Evolutionary conservation across 1,140 invertebrate species (phyloP).

Genomic region (Telenomus remus): DNA sequence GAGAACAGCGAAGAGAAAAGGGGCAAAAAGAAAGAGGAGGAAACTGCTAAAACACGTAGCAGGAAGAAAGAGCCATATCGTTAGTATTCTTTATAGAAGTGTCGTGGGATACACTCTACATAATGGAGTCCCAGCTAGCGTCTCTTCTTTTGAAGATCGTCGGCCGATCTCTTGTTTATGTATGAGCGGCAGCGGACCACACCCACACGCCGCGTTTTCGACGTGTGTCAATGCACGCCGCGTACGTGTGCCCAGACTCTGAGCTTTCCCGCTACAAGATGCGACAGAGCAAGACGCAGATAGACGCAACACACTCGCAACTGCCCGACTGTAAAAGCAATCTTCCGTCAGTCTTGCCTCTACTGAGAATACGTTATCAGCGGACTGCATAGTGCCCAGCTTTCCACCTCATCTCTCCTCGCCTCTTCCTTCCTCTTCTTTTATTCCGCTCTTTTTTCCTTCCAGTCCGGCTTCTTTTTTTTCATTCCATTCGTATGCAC

Average conservation of each 20-base stretch:
- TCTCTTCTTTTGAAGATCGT: conserved; percentile 75
- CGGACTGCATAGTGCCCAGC: conserved; percentile 44
- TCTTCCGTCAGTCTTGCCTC: conserved; percentile 68
- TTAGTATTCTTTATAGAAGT: conserved; percentile 76
- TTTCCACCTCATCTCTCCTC: conserved; percentile 37
- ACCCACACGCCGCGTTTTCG: conserved; percentile 61
- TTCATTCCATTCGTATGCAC: conserved; percentile 26
- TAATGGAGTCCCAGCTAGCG: conserved; percentile 73
- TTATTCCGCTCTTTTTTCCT: conserved; percentile 31
- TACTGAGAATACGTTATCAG: conserved; percentile 72
- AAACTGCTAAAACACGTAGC: conserved; percentile 51
- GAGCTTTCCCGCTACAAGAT: conserved; percentile 52
- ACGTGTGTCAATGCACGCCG: conserved; percentile 47
- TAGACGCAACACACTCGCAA: conserved; percentile 60
- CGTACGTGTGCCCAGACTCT: conserved; percentile 43
- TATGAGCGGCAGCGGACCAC: conserved; percentile 72
- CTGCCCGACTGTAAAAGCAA: conserved; percentile 68
- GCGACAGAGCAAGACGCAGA: conserved; percentile 26
- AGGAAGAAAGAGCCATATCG: conserved; percentile 70
- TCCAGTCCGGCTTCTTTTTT: conserved; percentile 24
- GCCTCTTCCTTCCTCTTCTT: conserved; percentile 21
- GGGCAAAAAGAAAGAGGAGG: conserved; percentile 2
- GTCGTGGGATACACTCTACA: conserved; percentile 74
- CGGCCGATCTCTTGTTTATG: conserved; percentile 75
- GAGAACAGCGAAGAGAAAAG: conserved; percentile 29